Evolutionary conservation across 2,888 invertebrate genomes (phyloP).

Genomic region (Podabrus alpinus): DNA sequence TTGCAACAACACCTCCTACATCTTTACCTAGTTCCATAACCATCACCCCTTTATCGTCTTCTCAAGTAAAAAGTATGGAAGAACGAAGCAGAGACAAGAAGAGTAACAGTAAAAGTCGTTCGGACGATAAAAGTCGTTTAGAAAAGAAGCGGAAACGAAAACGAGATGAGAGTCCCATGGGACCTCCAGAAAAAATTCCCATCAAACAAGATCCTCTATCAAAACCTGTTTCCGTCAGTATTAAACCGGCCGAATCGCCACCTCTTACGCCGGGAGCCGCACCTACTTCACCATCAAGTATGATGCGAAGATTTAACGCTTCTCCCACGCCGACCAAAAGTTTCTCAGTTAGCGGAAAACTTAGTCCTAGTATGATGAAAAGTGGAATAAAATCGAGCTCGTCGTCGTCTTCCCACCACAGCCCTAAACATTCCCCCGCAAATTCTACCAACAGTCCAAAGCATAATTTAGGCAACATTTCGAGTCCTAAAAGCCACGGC

Average conservation of each 20-base stretch:
- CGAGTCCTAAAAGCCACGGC: conserved; percentile 79
- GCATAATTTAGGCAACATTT: conserved; percentile 67
- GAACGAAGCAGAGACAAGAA: conserved; percentile 56
- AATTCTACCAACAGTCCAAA: conserved; percentile 71
- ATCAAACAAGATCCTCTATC: conserved; percentile 72
- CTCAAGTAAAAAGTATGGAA: conserved; percentile 54
- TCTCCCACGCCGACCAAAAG: conserved; percentile 72
- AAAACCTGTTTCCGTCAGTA: conserved; percentile 74
- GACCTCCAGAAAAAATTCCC: conserved; percentile 81
- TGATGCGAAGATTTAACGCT: conserved; percentile 71
- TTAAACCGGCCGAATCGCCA: conserved; percentile 70
- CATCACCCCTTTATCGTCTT: conserved; percentile 77
- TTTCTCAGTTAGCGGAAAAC: conserved; percentile 64
- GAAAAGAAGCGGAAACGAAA: conserved; percentile 78
- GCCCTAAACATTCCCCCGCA: conserved; percentile 78
- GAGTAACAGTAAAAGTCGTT: conserved; percentile 53
- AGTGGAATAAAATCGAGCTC: conserved; percentile 60
- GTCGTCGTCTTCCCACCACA: conserved; percentile 59
- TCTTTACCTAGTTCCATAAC: conserved; percentile 78
- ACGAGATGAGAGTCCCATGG: conserved; percentile 78
- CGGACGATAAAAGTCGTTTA: conserved; percentile 56
- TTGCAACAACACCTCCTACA: conserved; percentile 66
- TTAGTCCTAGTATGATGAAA: conserved; percentile 62
- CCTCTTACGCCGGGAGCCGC: conserved; percentile 55
- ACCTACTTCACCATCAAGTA: conserved; percentile 67